Evolutionary conservation across 2,797 vertebrate genomes (phyloP).

Genomic region (Glyptemys insculpta): DNA sequence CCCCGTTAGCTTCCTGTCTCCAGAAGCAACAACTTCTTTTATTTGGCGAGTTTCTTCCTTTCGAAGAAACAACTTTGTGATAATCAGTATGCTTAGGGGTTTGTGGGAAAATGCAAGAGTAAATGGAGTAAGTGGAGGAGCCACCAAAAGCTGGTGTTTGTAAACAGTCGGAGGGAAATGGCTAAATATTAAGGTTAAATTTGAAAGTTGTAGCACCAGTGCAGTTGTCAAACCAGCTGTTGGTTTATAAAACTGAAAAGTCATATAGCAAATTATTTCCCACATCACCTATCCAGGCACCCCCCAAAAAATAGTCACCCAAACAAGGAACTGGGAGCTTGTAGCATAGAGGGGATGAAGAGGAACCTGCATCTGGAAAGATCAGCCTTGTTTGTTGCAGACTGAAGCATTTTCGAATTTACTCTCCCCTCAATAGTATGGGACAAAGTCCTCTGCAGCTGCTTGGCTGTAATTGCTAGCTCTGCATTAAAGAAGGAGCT

Average conservation of each 20-base stretch:
- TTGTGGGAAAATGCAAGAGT: slow-evolving; percentile 20
- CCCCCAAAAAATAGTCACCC: background rate
- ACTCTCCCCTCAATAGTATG: background rate
- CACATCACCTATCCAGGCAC: background rate
- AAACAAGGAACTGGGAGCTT: background rate
- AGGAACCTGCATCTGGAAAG: background rate
- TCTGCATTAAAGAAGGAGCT: background rate
- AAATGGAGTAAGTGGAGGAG: slow-evolving; percentile 4
- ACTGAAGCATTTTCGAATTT: background rate
- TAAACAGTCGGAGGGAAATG: slow-evolving; percentile 10
- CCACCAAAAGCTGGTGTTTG: background rate
- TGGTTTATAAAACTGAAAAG: slow-evolving; percentile 5
- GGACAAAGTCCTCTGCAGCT: background rate
- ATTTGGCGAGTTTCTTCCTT: background rate
- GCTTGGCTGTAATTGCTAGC: background rate
- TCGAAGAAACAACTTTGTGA: slow-evolving; percentile 8
- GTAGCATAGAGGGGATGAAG: background rate
- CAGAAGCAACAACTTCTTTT: slow-evolving; percentile 50
- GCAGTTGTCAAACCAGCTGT: background rate
- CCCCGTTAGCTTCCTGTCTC: background rate
- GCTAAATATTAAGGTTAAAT: background rate
- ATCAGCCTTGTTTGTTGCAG: background rate
- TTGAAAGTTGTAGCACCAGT: background rate
- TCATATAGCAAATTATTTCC: background rate
- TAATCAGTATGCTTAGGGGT: background rate